Evolutionary conservation across 2,797 vertebrate species (phyloP).

Genomic region (Muraenolepis orangiensis): DNA sequence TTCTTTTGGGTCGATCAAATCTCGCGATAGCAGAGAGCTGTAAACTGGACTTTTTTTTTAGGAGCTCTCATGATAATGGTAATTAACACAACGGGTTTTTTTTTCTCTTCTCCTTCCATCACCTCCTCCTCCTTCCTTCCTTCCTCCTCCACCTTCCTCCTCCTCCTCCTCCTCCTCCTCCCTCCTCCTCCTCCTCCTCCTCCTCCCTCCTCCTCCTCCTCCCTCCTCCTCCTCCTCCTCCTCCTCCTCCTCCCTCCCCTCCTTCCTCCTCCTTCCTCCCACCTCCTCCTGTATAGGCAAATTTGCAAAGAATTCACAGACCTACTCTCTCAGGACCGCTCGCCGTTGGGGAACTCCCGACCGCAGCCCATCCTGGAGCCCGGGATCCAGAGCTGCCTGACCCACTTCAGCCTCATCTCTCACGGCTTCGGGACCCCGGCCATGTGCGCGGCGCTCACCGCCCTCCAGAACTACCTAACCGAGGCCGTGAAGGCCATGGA

Average conservation of each 20-base stretch:
- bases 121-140: slow-evolving; percentile 12
- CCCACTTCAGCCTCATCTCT: slow-evolving; percentile 99
- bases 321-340: slow-evolving; percentile 99
- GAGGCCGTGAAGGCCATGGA: slow-evolving; percentile 99
- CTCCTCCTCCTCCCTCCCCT: too few species aligned
- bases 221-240: slow-evolving; percentile 14
- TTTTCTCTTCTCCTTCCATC: too few species aligned
- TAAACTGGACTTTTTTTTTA: slow-evolving; percentile 12
- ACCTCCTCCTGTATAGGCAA: slow-evolving; percentile 77
- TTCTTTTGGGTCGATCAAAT: neutral
- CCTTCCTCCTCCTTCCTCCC: slow-evolving; percentile 11
- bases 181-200: slow-evolving; percentile 5
- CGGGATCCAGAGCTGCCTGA: slow-evolving; percentile 99
- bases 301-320: slow-evolving; percentile 99
- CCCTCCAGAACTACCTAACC: slow-evolving; percentile 99
- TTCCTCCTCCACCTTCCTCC: slow-evolving; percentile 8
- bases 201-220: neutral
- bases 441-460: slow-evolving; percentile 93
- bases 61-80: neutral
- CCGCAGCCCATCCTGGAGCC: slow-evolving; percentile 98
- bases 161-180: too few species aligned
- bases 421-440: slow-evolving; percentile 98
- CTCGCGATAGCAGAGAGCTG: slow-evolving; percentile 7
- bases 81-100: slow-evolving; percentile 38
- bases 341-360: slow-evolving; percentile 95